Evolutionary conservation across 1,140 invertebrate genomes (phyloP), one percentile per base, ranked within the genome.

Genomic region (Pollicipes pollicipes): DNA sequence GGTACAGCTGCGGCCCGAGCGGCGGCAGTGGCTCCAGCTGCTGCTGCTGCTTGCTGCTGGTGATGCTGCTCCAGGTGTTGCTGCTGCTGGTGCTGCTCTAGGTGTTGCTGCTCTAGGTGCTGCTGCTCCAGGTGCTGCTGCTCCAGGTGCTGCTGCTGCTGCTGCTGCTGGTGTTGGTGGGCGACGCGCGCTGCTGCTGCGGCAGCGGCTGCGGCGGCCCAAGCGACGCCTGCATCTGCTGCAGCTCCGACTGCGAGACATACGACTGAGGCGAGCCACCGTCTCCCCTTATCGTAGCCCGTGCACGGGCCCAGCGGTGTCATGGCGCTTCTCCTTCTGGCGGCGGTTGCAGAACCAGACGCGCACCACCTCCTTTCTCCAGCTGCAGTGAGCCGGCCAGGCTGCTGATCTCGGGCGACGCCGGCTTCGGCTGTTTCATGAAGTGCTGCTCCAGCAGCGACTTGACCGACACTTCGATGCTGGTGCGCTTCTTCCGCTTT

Each of bases 311-410:
- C 74, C 28, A 93, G 93, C 72, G 95, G 95, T 75, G 95, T 98
- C 93, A 98, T 98, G 69, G n/a, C 97, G 84, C 83, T 99, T 99
- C 82, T 98, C 95, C 81, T 99, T 99, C 81, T 99, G 97, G 76
- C 97, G 84, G 74, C 97, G 85, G 83, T 99, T 99, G 82, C 96
- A 99, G 82, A 95, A 95, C 93, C 97, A 99, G 73, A 99, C 97
- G 72, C 97, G 85, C 70, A 97, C 93, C 64, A 98, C 94, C 78
- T 99, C 97, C 81, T 99, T n/a, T 99, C 82, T 99, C 97, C 69
- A 99, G 83, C 81, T 98, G 95, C 72, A 99, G 81, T 27, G 76
- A 76, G 79, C 98, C 95, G 64, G 97, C 97, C 69, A 99, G 84
- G 31, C 86, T 83, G 13, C 91, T 88, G 76, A 99, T 99, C 83